Percentiles rank a stretch among this genome's conserved stretches.
phyloP scores from a whole-genome alignment of 2,888 invertebrate genomes.

The Athripsodes cinereus region DNA sequence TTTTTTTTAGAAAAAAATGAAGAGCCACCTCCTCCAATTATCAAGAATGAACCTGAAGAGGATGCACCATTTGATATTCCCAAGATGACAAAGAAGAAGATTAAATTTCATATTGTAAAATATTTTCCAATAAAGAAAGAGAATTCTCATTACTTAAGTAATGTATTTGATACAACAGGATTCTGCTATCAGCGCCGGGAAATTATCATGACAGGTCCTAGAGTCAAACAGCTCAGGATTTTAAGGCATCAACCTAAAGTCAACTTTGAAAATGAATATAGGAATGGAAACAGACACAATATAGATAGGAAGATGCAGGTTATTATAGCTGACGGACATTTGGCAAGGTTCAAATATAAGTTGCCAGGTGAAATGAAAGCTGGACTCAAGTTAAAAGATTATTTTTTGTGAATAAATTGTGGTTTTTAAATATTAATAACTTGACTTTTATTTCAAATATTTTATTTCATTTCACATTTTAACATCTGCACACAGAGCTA shows the following conservation, averaged over 20 bases:
- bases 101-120: slow-evolving; percentile 17
- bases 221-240: slow-evolving; percentile 11
- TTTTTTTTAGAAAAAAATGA: slow-evolving; percentile 31
- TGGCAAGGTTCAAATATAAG: slow-evolving; percentile 45
- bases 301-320: slow-evolving; percentile 28
- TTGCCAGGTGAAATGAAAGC: slow-evolving; percentile 33
- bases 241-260: slow-evolving; percentile 11
- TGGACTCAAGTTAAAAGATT: slow-evolving; percentile 43
- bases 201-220: slow-evolving; percentile 16
- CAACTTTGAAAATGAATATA: slow-evolving; percentile 12
- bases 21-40: slow-evolving; percentile 27
- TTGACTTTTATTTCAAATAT: no score
- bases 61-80: slow-evolving; percentile 12
- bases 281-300: slow-evolving; percentile 22
- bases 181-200: slow-evolving; percentile 11
- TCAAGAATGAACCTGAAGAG: slow-evolving; percentile 14
- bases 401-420: slow-evolving; percentile 34
- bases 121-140: slow-evolving; percentile 20
- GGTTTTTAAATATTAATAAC: neutral
- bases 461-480: no score
- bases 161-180: slow-evolving; percentile 17
- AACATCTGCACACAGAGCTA: no score
- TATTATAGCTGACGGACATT: slow-evolving; percentile 38
- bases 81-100: slow-evolving; percentile 21
- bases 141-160: slow-evolving; percentile 9